Base-by-base conservation (phyloP, 2,113 vertebrate genomes). In the Nymphicus hollandicus region DNA sequence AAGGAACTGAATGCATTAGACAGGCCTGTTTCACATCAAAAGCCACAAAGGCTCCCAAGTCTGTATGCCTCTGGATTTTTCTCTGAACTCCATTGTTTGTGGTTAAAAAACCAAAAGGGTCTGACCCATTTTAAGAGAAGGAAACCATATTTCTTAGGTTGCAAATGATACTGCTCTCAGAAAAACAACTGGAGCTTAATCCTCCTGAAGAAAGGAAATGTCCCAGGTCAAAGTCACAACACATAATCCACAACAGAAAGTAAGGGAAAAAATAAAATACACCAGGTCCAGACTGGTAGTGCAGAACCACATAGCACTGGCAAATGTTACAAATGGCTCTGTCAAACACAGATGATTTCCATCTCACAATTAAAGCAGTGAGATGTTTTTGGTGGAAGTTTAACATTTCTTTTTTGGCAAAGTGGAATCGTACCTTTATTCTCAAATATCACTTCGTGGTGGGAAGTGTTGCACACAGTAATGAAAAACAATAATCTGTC, bases 1-100 rank as follows among this genome's bases (percentile, higher is more conserved):
- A 86, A 96, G 76, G 65, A 89, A 96, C n/a, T 91, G 86, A 91
- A 78, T 91, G 81, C 52, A 90, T 94, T 94, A 96, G 46, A 61
- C 53, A 53, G 49, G 56, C 95, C 91, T 97, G 78, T 96, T 94
- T 95, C 80, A 78, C 81, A 88, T 97, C 89, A 94, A 86, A 96
- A 96, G 66, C 86, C 91, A 89, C 80, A 97, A 94, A 94, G 76
- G 39, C 91, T 96, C 88, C 82, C 69, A 96, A 96, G 44, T 71
- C 55, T 4, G 2, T 96, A 82, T 84, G 81, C 60, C 92, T 86
- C 39, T 71, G 55, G 70, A 85, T 95, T 92, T 95, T 91, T 95
- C 94, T 95, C 87, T 94, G 78, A 91, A 65, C 70, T 94, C 81
- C 60, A 91, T 94, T 93, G 72, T 94, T 92, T 82, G 80, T 89